phyloP scores from a whole-genome alignment of 2,888 invertebrate genomes.

The Cheilosia scutellata region DNA sequence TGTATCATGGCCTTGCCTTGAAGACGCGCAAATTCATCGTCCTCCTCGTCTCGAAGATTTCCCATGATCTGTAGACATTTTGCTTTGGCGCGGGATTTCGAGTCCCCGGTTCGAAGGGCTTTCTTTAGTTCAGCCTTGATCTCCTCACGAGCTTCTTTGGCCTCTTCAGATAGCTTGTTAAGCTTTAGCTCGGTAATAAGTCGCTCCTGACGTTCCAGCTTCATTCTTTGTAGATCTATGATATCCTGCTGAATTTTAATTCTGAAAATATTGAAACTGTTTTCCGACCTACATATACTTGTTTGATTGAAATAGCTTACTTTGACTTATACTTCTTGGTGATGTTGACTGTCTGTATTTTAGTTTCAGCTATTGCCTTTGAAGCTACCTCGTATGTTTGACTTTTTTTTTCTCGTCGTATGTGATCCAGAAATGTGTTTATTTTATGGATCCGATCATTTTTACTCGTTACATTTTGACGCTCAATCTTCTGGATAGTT shows the following conservation, averaged over 20 bases:
- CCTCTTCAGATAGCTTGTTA: constrained; percentile 88
- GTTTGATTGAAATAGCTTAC: constrained; percentile 76
- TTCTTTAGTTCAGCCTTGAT: constrained; percentile 86
- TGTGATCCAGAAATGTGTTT: constrained; percentile 82
- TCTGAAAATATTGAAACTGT: constrained; percentile 82
- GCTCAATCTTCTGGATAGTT: constrained; percentile 82
- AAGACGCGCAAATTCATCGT: constrained; percentile 80
- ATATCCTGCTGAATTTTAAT: constrained; percentile 89
- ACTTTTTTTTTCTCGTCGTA: constrained; percentile 80
- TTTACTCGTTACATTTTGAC: constrained; percentile 78
- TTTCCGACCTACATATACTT: not conserved
- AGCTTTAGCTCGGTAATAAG: constrained; percentile 90
- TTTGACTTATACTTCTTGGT: constrained; percentile 83
- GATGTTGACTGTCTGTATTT: constrained; percentile 66
- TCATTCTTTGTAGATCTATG: constrained; percentile 89
- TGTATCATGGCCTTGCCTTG: constrained; percentile 84
- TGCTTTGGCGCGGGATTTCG: constrained; percentile 85
- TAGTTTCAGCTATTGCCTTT: constrained; percentile 43
- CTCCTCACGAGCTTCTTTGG: constrained; percentile 86
- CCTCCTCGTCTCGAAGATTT: constrained; percentile 81
- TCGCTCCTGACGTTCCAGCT: constrained; percentile 89
- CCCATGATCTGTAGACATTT: constrained; percentile 83
- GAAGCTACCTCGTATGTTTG: constrained; percentile 8
- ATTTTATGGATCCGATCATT: constrained; percentile 82
- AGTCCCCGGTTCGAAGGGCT: constrained; percentile 86